These are phyloP conservation scores for Scolopax mira DNA, from an alignment of 2,113 vertebrate genomes.

Conservation along the genomic window DNA sequence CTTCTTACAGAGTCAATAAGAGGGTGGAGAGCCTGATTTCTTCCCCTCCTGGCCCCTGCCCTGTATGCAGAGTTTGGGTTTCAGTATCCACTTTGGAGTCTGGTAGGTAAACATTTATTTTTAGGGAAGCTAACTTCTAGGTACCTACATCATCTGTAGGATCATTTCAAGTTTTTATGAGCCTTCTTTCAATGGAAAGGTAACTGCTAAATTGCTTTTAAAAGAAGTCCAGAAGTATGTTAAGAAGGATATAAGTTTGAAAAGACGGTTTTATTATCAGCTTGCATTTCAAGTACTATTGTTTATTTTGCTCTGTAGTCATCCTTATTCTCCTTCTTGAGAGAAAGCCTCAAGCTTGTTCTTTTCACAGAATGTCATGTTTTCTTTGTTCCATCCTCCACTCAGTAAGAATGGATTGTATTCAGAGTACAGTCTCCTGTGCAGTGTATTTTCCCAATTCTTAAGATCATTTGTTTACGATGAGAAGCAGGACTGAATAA, in stretches of 20 bases:
- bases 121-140: background rate
- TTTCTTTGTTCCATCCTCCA: background rate
- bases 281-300: background rate
- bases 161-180: background rate
- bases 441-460: background rate
- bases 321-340: background rate
- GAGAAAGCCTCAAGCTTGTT: background rate
- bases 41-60: background rate
- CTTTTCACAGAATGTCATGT: background rate
- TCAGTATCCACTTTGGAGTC: background rate
- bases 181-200: background rate
- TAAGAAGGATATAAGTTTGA: background rate
- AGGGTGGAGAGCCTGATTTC: background rate
- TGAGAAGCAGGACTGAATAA: background rate
- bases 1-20: background rate
- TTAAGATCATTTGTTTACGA: background rate
- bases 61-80: background rate
- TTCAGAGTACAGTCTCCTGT: background rate
- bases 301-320: background rate
- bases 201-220: background rate
- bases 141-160: background rate
- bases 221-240: accelerated
- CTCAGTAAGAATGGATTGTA: background rate
- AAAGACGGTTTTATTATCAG: background rate
- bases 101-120: background rate